Evolutionary conservation across 2,113 vertebrate species (phyloP), one percentile per base, ranked within the genome.

Genomic region (Aptenodytes patagonicus): DNA sequence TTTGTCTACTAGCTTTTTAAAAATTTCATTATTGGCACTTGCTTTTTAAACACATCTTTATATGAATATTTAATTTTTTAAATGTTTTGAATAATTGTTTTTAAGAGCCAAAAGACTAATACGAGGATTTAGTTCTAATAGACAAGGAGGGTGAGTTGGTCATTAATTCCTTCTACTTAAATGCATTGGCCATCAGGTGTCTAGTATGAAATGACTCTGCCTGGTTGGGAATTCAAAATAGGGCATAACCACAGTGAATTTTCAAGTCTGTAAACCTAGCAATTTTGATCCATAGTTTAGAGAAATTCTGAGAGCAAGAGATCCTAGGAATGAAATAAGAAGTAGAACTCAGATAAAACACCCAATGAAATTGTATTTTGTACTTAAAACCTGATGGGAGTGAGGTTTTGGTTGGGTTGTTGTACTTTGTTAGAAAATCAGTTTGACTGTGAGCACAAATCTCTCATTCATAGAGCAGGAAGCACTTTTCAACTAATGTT

Each of bases 101-200:
- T 52, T 81, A 49, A 73, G 83, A 44, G 0, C 5, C 18, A 49
- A 62, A 94, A 25, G 24, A 34, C 12, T 76, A 46, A 51, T 31
- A 40, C 1, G 11, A 58, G 19, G 38, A 42, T 68, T 73, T 89
- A 36, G 6, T 91, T 93, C 29, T 69, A 73, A 54, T 8, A 58
- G 14, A 54, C 14, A 70, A 17, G 9, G 20, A 73, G 3, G 4
- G 21, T 34, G 20, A 77, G 8, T 57, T 42, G 0, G 0, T 66
- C n/a, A 77, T 44, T 71, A 72, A 52, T 60, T 86, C 36, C 13
- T 76, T 80, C 13, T 79, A 17, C 24, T 51, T 87, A 24, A 94
- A 60, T 54, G 46, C 24, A 31, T 7, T 58, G 64, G 5, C 16
- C 36, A 66, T 78, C 44, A 81, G 28, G 34, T 87, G 18, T 44